A percentile compares a stretch with the other conserved stretches of the same genome.
Evolutionary conservation across 2,797 vertebrate species (phyloP).

Genomic region (Acanthurus tractus): DNA sequence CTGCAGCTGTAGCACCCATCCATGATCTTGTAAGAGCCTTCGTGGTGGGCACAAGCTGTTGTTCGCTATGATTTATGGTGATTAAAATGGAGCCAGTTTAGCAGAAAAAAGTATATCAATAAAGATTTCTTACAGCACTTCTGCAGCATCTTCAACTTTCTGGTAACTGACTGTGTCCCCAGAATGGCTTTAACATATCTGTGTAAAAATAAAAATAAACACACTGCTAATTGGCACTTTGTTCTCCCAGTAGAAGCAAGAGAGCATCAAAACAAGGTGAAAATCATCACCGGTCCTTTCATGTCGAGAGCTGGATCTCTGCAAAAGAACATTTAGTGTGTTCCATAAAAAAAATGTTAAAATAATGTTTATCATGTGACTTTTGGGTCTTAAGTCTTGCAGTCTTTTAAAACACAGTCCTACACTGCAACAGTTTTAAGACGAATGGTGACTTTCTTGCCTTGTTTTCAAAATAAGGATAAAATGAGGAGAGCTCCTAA

Average conservation of each 20-base stretch:
- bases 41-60: background rate
- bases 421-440: too few species aligned
- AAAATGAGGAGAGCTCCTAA: background rate
- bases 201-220: background rate
- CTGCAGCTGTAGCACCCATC: background rate
- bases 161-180: slow-evolving; percentile 16
- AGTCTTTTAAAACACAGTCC: too few species aligned
- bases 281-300: too few species aligned
- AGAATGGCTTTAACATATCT: background rate
- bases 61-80: background rate
- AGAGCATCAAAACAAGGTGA: too few species aligned
- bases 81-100: background rate
- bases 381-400: too few species aligned
- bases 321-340: too few species aligned
- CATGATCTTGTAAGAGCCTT: background rate
- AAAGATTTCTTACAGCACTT: slow-evolving; percentile 13
- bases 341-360: too few species aligned
- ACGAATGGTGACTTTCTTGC: too few species aligned
- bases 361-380: too few species aligned
- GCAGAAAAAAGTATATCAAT: background rate
- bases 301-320: too few species aligned
- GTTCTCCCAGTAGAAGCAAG: too few species aligned
- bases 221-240: background rate
- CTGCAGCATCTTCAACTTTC: slow-evolving; percentile 18
- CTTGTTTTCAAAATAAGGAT: too few species aligned